Evolutionary conservation across 1,140 invertebrate genomes (phyloP).

Genomic region (Drosophila albomicans): DNA sequence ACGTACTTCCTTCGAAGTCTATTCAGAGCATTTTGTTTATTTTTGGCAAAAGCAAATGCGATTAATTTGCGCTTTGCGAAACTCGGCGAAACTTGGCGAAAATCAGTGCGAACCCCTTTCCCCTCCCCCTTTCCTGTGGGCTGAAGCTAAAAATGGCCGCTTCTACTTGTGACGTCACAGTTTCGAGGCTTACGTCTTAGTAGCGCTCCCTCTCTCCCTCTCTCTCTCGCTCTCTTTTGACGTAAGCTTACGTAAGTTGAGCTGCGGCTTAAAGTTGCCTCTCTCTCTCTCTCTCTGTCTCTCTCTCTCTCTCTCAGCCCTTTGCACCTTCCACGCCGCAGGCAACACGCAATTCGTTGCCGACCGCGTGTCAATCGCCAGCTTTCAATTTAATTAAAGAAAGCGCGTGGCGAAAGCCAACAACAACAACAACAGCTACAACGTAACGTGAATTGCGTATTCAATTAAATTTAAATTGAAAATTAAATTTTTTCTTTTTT

Average conservation of each 20-base stretch:
- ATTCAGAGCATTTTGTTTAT: too few species aligned
- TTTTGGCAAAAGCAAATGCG: too few species aligned
- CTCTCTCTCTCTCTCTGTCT: too few species aligned
- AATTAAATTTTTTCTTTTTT: conserved; percentile 4
- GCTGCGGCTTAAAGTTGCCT: conserved; percentile 5
- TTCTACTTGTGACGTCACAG: conserved; percentile 1
- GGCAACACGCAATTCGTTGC: not conserved
- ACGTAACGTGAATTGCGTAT: not conserved
- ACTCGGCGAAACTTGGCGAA: too few species aligned
- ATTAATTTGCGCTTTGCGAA: too few species aligned
- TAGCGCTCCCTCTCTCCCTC: too few species aligned
- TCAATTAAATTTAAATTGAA: conserved; percentile 15
- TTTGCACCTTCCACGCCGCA: not conserved
- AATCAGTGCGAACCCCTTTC: too few species aligned
- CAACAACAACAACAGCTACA: too few species aligned
- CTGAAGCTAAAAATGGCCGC: conserved; percentile 2
- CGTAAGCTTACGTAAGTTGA: conserved; percentile 14
- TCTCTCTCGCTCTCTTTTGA: not conserved
- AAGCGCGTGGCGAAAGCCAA: not conserved
- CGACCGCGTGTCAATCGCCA: conserved; percentile 9
- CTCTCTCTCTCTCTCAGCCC: not conserved
- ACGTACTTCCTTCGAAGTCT: too few species aligned
- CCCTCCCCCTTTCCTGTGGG: not conserved
- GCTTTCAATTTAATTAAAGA: conserved; percentile 15
- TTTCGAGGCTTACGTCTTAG: conserved; percentile 9